These are phyloP conservation scores for Epizoanthus scotinus DNA, from an alignment of 92 coral and sea anemone genomes.

Conservation along the genomic window DNA sequence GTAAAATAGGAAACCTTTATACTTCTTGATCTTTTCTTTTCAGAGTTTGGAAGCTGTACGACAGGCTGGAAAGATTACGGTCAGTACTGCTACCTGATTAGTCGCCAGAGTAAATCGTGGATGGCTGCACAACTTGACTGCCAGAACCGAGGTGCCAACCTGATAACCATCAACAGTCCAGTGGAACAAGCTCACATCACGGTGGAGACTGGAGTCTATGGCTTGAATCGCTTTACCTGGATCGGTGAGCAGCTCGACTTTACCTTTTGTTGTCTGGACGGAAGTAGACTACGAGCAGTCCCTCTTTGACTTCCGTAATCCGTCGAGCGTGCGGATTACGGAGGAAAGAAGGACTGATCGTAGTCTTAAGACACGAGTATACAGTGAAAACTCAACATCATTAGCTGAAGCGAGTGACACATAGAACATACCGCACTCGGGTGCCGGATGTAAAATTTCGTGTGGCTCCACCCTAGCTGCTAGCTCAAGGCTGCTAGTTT, in stretches of 20 bases:
- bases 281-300: not conserved
- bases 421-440: too few relatives aligned
- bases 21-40: not conserved
- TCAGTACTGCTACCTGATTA: conserved; percentile 91
- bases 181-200: conserved; percentile 91
- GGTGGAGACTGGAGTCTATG: conserved; percentile 64
- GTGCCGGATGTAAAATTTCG: too few relatives aligned
- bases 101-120: conserved; percentile 57
- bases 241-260: conserved; percentile 65
- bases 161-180: conserved; percentile 82
- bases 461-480: too few relatives aligned
- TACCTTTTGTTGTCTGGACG: not conserved
- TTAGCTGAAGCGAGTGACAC: not conserved
- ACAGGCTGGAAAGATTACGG: conserved; percentile 91
- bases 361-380: too few relatives aligned
- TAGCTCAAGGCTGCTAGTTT: too few relatives aligned
- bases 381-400: not conserved
- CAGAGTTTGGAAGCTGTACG: conserved; percentile 87
- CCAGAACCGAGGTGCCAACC: conserved; percentile 73
- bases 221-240: conserved; percentile 66
- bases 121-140: conserved; percentile 64
- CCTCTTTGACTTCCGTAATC: too few relatives aligned
- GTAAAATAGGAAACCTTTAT: not conserved
- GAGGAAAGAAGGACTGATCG: too few relatives aligned
- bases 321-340: too few relatives aligned